Evolutionary conservation across 2,888 invertebrate species (phyloP).

Genomic region (Coenonympha arcania): DNA sequence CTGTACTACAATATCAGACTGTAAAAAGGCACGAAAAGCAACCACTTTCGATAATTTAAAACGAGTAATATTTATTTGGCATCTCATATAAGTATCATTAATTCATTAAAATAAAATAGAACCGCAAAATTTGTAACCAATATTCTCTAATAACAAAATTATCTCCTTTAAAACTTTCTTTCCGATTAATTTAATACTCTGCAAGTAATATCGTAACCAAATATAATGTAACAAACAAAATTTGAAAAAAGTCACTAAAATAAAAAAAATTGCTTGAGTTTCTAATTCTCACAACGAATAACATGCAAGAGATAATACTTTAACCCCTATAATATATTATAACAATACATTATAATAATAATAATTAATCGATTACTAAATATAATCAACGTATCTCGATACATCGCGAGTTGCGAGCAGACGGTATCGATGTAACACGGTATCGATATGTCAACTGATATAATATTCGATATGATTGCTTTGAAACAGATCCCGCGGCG

Average conservation of each 20-base stretch:
- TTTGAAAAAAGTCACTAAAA: neutral
- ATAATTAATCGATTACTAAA: neutral
- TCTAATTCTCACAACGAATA: neutral
- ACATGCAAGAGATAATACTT: slow-evolving; percentile 3
- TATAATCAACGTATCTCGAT: neutral
- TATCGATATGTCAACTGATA: slow-evolving; percentile 21
- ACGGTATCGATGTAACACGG: neutral
- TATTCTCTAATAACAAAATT: neutral
- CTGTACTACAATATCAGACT: neutral
- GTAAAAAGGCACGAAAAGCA: too few species aligned
- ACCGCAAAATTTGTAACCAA: neutral
- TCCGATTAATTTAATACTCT: neutral
- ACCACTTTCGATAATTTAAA: neutral
- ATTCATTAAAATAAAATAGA: neutral
- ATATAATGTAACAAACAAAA: neutral
- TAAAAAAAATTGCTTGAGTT: neutral
- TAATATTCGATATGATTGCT: slow-evolving; percentile 11
- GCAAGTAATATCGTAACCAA: neutral
- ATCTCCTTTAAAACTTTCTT: neutral
- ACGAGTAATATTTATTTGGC: neutral
- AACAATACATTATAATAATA: slow-evolving; percentile 10
- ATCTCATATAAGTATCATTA: neutral
- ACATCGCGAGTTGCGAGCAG: neutral
- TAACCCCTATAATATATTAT: slow-evolving; percentile 1
- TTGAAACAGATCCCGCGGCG: neutral